Evolutionary conservation across 2,888 invertebrate genomes (phyloP), one percentile per base, ranked within the genome.

Genomic region (Priocnemis perturbator): DNA sequence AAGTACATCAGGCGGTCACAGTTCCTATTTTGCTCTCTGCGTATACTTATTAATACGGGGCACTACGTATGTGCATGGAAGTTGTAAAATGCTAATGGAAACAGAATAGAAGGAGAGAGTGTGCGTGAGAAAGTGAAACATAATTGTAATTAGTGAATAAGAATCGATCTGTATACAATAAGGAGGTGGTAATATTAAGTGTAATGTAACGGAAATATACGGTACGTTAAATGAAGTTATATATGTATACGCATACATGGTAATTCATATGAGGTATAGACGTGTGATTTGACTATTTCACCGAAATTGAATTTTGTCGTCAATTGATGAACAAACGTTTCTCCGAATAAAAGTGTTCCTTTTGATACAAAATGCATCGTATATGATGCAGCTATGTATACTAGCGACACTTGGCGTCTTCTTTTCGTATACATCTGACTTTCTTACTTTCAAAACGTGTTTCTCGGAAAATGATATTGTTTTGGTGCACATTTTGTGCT

Each of bases 1-100:
- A 73, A 69, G 85, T 86, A 85, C 84, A 84, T 81, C 86, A 86
- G 87, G 86, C 83, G 84, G 83, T 82, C 83, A 86, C 86, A 87
- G 87, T 87, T 87, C 87, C 87, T 87, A 87, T 85, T 85, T 85
- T 82, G 82, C 82, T 82, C 81, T 73, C 73, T 73, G 78, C 73
- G 69, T 76, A 74, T 20, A 69, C 75, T 73, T 20, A 69, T 78
- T 73, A 71, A 23, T 52, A 53, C 30, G 15, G 74, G 81, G 68
- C 71, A 71, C 64, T 78, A 71, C 58, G 47, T 74, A 63, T 71
- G 50, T 69, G 60, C n/a, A 66, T 26, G 48, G 20, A 62, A 59
- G 53, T 59, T 0, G 45, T 45, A n/a, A 14, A 58, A 37, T 37
- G 37, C 14, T 9, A 55, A 55, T 55, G 37, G 7, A 48, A 47